phyloP scores from a whole-genome alignment of 2,113 vertebrate genomes.

The Cryptomyrus ogoouensis region DNA sequence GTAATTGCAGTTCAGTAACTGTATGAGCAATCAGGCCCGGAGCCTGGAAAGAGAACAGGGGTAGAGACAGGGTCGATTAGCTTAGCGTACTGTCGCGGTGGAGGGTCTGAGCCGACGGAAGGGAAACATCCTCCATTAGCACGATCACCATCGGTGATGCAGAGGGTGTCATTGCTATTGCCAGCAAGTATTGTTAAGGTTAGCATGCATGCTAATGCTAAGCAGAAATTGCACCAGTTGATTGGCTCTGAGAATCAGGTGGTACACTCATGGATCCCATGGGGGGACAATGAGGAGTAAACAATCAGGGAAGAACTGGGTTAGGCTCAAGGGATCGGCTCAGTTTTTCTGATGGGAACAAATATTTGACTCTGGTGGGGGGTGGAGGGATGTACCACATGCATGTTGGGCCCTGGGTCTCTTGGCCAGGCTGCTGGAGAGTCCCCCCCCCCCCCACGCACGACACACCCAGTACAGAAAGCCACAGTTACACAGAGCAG shows the following conservation, averaged over 20 bases:
- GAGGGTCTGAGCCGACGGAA: background rate
- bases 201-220: background rate
- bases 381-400: background rate
- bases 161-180: background rate
- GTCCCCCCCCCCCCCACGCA: background rate
- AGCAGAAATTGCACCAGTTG: background rate
- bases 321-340: background rate
- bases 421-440: background rate
- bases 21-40: background rate
- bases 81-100: background rate
- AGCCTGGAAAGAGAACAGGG: background rate
- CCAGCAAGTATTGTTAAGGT: background rate
- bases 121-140: background rate
- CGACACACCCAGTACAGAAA: background rate
- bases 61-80: conserved; percentile 1
- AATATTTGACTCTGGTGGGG: background rate
- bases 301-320: background rate
- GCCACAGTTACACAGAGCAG: background rate
- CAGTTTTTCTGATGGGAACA: background rate
- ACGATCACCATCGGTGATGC: background rate
- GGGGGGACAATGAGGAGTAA: background rate
- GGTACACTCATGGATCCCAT: background rate
- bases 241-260: background rate
- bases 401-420: background rate
- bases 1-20: conserved; percentile 11